Evolutionary conservation across 2,797 vertebrate genomes (phyloP).

Genomic region (Adelosebastes latens): DNA sequence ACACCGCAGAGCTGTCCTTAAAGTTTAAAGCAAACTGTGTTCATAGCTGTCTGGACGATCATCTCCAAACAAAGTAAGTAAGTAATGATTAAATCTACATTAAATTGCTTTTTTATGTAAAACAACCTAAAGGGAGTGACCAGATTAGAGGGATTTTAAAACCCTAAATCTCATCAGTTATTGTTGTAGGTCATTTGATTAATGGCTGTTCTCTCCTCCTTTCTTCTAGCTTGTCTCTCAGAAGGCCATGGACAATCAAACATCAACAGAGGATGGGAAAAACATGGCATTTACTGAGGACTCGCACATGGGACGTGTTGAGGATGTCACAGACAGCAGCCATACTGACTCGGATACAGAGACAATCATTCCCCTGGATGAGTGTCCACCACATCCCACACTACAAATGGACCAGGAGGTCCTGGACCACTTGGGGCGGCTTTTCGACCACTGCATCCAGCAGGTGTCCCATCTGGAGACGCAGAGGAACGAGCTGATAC

Average conservation of each 20-base stretch:
- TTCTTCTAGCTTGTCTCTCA: not conserved
- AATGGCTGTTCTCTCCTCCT: not conserved
- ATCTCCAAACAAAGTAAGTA: constrained; percentile 59
- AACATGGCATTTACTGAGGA: constrained; percentile 14
- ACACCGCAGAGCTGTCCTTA: constrained; percentile 27
- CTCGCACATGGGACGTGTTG: constrained; percentile 7
- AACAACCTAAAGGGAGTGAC: not conserved
- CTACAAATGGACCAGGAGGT: constrained; percentile 21
- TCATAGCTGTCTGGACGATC: not conserved
- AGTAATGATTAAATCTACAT: constrained; percentile 1
- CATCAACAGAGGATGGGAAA: constrained; percentile 6
- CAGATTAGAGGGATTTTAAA: constrained; percentile 3
- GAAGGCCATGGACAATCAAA: constrained; percentile 53
- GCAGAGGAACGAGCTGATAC: constrained; percentile 85
- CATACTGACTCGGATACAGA: constrained; percentile 9
- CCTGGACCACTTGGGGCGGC: constrained; percentile 77
- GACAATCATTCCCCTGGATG: not conserved
- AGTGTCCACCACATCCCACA: not conserved
- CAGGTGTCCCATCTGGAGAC: constrained; percentile 85
- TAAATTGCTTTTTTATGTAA: constrained; percentile 9
- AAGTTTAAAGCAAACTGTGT: constrained; percentile 15
- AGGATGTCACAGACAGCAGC: not conserved
- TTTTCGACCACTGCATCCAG: constrained; percentile 87
- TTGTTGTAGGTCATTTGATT: constrained; percentile 5
- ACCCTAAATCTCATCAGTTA: not conserved